phyloP scores from a whole-genome alignment of 2,797 vertebrate genomes.

The Margarornis squamiger region DNA sequence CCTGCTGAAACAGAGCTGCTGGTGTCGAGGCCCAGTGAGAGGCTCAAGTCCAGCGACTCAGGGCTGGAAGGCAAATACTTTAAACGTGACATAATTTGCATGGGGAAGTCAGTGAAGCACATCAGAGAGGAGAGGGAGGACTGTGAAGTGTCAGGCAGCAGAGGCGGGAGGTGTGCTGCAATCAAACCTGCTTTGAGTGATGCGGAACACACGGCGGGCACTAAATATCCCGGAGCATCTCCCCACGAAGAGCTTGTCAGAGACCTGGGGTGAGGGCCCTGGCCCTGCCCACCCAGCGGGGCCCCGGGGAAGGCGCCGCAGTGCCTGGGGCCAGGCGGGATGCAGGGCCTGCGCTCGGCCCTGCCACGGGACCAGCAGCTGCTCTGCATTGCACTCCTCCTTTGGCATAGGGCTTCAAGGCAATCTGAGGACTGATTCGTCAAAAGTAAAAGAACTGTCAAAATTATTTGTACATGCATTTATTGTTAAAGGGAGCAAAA shows the following conservation, averaged over 20 bases:
- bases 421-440: constrained; percentile 14
- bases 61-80: constrained; percentile 64
- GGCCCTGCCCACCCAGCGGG: not conserved
- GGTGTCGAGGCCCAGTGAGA: constrained; percentile 46
- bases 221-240: not conserved
- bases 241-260: constrained; percentile 1
- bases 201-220: not conserved
- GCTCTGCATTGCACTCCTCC: not conserved
- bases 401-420: constrained; percentile 52
- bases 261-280: not conserved
- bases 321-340: not conserved
- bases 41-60: constrained; percentile 47
- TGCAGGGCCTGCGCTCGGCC: not conserved
- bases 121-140: not conserved
- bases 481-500: constrained; percentile 65
- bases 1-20: constrained; percentile 64
- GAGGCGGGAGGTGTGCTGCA: not conserved
- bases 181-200: not conserved
- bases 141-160: not conserved
- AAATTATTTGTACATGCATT: constrained; percentile 64
- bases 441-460: constrained; percentile 57
- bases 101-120: constrained; percentile 10
- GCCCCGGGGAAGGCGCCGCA: not conserved
- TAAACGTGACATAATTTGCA: constrained; percentile 37
- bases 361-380: not conserved